Percentiles rank a stretch among this genome's conserved stretches.
Conservation (phyloP, 2,797 vertebrate genomes). For the Avahi laniger region DNA sequence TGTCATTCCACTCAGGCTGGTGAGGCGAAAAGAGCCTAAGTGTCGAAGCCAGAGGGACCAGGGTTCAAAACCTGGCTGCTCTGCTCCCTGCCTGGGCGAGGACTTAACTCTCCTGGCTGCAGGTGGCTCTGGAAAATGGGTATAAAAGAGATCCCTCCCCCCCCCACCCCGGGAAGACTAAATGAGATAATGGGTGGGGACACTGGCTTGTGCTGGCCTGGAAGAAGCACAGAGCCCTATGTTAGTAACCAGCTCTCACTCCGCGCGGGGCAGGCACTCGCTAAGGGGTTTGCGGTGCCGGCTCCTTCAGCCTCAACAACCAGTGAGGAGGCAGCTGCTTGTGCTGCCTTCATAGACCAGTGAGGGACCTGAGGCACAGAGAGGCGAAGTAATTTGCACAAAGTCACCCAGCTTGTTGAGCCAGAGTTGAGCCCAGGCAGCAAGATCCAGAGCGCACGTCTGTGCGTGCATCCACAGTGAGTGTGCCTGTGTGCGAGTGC, state of each 20-base stretch:
- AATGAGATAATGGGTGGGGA: too few species aligned
- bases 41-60: background rate
- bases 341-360: background rate
- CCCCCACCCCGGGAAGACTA: too few species aligned
- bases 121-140: background rate
- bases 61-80: background rate
- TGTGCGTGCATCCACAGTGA: rapidly evolving
- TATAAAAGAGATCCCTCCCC: background rate
- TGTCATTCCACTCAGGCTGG: background rate
- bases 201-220: too few species aligned
- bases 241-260: background rate
- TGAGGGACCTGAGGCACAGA: background rate
- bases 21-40: background rate
- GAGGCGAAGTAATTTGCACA: background rate
- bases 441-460: background rate
- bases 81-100: background rate
- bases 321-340: background rate
- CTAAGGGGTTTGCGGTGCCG: rapidly evolving
- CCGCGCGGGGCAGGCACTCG: rapidly evolving
- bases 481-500: rapidly evolving
- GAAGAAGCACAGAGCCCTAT: rapidly evolving
- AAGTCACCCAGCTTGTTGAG: background rate
- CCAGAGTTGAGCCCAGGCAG: background rate
- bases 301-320: background rate
- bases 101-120: background rate